Base-by-base conservation (phyloP, 2,888 invertebrate genomes). In the Zaprionus lineosus region DNA sequence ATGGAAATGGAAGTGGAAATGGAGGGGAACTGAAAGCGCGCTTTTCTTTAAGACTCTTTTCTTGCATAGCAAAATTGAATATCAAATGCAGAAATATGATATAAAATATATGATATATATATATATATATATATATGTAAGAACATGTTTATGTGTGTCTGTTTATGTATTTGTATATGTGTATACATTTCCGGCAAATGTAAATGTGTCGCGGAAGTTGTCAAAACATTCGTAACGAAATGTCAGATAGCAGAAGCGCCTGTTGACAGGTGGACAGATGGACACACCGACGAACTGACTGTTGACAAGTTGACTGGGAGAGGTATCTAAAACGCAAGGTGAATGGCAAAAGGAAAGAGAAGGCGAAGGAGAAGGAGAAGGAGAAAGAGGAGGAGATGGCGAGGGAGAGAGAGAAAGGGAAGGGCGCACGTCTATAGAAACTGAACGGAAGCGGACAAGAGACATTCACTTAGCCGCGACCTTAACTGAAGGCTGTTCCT, bases 131-230 rank as follows among this genome's bases (percentile, higher is more conserved):
- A 15, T 14, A 14, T 34, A 34, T 7, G 7, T 21, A 21, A 21
- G 7, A 24, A n/a, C n/a, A n/a, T n/a, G n/a, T n/a, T n/a, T n/a
- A n/a, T n/a, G n/a, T n/a, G n/a, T n/a, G n/a, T n/a, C n/a, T n/a
- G n/a, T n/a, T n/a, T 34, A n/a, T 39, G 4, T 24, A 24, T n/a
- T 7, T 24, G 8, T 8, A 24, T 24, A 9, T 9, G 31, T 29
- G 9, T 11, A 83, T 75, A 75, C 79, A 83, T 84, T 84, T 78
- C 83, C 79, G 74, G 62, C 40, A 73, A 63, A 78, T 78, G 83
- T 63, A 74, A 82, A 68, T 71, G 60, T 82, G 85, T 83, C 83
- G 64, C 79, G 85, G 78, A 78, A 78, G 78, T 78, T 78, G 85
- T 84, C 78, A 84, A 78, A 78, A 83, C 83, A 83, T 68, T 67